Percentiles rank a stretch among this genome's conserved stretches.
These are phyloP conservation scores for Tetropium fuscum DNA, from an alignment of 2,888 invertebrate species.

Conservation along the genomic window DNA sequence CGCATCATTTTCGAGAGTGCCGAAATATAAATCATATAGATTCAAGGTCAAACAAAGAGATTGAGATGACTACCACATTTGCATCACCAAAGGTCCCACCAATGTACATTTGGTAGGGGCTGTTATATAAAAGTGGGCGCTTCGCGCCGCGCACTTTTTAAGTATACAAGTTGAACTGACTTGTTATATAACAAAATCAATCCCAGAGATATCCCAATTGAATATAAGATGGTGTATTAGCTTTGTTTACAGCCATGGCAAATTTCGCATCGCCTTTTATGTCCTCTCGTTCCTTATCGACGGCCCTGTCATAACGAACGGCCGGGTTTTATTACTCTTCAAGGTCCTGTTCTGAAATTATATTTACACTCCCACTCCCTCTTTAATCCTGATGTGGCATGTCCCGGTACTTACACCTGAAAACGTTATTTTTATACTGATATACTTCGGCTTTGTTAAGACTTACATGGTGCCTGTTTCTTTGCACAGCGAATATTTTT, in stretches of 20 bases:
- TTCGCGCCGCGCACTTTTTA: too few relatives aligned
- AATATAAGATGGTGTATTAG: conserved; percentile 41
- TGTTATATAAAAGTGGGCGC: too few relatives aligned
- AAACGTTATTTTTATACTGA: conserved; percentile 17
- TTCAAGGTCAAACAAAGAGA: too few relatives aligned
- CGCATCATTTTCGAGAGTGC: too few relatives aligned
- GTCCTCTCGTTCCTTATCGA: conserved; percentile 45
- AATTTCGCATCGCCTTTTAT: conserved; percentile 46
- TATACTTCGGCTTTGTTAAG: conserved; percentile 7
- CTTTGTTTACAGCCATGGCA: conserved; percentile 46
- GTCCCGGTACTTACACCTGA: conserved; percentile 25
- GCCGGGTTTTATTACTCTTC: conserved; percentile 48
- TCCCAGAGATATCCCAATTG: conserved; percentile 22
- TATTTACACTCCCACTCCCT: conserved; percentile 38
- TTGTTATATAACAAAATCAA: conserved; percentile 19
- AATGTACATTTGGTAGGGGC: too few relatives aligned
- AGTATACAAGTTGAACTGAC: neutral
- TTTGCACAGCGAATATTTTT: too few relatives aligned
- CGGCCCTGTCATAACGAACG: conserved; percentile 44
- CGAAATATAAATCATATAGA: too few relatives aligned
- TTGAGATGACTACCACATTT: too few relatives aligned
- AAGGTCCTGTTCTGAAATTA: conserved; percentile 47
- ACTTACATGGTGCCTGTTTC: conserved; percentile 1
- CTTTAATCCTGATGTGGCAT: conserved; percentile 34
- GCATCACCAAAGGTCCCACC: too few relatives aligned